phyloP scores from a whole-genome alignment of 2,113 vertebrate genomes.

The Nanorana parkeri region DNA sequence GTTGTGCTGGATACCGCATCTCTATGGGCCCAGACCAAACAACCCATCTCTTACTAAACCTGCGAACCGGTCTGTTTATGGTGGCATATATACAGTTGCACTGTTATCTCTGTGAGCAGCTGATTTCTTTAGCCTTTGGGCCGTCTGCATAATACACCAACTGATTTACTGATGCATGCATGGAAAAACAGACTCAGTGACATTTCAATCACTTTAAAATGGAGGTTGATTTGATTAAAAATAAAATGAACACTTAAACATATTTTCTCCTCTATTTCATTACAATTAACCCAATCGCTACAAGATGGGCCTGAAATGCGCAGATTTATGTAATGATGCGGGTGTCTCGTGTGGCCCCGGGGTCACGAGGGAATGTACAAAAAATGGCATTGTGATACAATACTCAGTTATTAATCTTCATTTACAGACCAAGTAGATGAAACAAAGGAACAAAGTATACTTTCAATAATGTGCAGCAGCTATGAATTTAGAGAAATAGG shows the following conservation, averaged over 20 bases:
- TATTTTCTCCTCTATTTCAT: slow-evolving; percentile 51
- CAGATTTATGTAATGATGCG: background rate
- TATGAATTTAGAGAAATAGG: slow-evolving; percentile 62
- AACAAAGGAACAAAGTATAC: slow-evolving; percentile 58
- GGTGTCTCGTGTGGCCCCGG: background rate
- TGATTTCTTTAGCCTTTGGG: background rate
- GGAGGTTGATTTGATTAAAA: slow-evolving; percentile 39
- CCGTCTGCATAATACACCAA: slow-evolving; percentile 18
- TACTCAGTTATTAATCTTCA: slow-evolving; percentile 51
- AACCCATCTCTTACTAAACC: too few relatives aligned
- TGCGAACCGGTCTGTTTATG: too few relatives aligned
- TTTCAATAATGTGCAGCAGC: slow-evolving; percentile 61
- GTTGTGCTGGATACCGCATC: too few relatives aligned
- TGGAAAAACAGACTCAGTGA: slow-evolving; percentile 30
- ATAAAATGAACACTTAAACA: slow-evolving; percentile 50
- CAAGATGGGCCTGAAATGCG: slow-evolving; percentile 23
- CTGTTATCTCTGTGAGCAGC: background rate
- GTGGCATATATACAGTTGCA: too few relatives aligned
- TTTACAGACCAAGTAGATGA: slow-evolving; percentile 50
- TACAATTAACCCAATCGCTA: slow-evolving; percentile 42
- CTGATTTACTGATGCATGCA: slow-evolving; percentile 38
- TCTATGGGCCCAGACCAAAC: too few relatives aligned
- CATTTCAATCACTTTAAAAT: slow-evolving; percentile 47
- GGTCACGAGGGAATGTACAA: slow-evolving; percentile 34
- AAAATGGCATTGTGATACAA: slow-evolving; percentile 31